Evolutionary conservation across 1,140 invertebrate species (phyloP), one percentile per base, ranked within the genome.

Genomic region (Riptortus pedestris): DNA sequence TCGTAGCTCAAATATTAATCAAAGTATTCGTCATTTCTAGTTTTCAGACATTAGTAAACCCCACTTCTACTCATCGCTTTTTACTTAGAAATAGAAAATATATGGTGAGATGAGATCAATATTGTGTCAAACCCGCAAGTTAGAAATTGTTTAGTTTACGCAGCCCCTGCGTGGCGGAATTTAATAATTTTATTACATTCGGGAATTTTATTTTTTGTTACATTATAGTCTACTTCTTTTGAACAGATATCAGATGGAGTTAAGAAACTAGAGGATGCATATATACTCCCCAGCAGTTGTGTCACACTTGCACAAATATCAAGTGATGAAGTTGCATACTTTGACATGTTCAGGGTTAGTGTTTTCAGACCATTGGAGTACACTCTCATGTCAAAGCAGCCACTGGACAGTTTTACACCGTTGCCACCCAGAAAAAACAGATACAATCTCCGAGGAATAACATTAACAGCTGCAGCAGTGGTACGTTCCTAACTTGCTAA

Each of bases 271-370:
- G 33, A 2, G 16, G 31, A 58, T 26, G 14, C 55, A 1, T 64
- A 59, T 55, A 59, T 64, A 11, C 55, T 64, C 2, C 63, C 63
- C 14, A 33, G 31, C 1, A 64, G 63, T 22, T 59, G 0, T 12
- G 63, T 59, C 16, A 64, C 55, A 7, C 5, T 64, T 9, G 63
- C 28, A n/a, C 63, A 64, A 22, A 7, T 22, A 1, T 11, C 20
- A 16, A 33, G 52, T 14, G 12, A 33, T n/a, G 22, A 12, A 27
- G 18, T 31, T 0, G 31, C 43, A 11, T 64, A 52, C 38, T 64
- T 45, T 18, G 55, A 66, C n/a, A 26, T 61, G 4, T 55, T 24
- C 24, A 2, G 51, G 4, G 24, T 24, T 2, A 55, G 51, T 14
- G 2, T 14, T 1, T 55, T 24, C 51, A 22, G 51, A 26, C 24